phyloP scores from a whole-genome alignment of 2,888 invertebrate species.

The Tridacna gigas region DNA sequence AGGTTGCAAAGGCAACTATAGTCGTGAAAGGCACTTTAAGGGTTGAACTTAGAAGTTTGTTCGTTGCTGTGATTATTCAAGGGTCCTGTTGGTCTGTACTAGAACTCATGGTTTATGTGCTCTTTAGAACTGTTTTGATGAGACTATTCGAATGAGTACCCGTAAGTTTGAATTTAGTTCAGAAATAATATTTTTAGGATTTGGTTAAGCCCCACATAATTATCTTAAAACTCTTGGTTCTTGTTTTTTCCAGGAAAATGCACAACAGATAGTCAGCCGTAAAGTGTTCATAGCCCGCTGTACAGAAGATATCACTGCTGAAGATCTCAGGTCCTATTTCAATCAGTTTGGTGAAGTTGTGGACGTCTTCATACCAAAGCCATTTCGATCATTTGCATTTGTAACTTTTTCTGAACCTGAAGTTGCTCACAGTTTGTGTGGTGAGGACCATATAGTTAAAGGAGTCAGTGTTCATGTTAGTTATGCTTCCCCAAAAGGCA shows the following conservation, averaged over 20 bases:
- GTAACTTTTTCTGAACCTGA: slow-evolving; percentile 97
- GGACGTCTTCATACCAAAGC: slow-evolving; percentile 98
- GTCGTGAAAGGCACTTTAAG: no score
- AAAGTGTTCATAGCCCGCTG: slow-evolving; percentile 98
- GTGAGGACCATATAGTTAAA: slow-evolving; percentile 97
- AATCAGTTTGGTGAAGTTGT: slow-evolving; percentile 96
- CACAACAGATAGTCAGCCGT: slow-evolving; percentile 85
- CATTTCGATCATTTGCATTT: slow-evolving; percentile 91
- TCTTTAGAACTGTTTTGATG: no score
- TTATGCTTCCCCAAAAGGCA: slow-evolving; percentile 83
- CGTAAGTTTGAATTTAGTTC: no score
- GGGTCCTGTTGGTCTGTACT: no score
- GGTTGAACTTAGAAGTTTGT: no score
- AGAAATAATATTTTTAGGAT: no score
- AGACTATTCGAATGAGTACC: no score
- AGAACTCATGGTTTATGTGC: no score
- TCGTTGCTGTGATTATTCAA: no score
- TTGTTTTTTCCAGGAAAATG: slow-evolving; percentile 76
- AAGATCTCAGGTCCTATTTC: slow-evolving; percentile 93
- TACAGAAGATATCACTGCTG: slow-evolving; percentile 95
- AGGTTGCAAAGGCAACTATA: no score
- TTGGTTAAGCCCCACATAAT: no score
- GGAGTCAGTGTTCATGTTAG: slow-evolving; percentile 89
- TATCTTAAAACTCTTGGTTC: no score
- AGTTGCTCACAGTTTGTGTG: slow-evolving; percentile 95